These are phyloP conservation scores for Drosophila murphyi DNA, from an alignment of 1,140 invertebrate genomes.

Conservation along the genomic window DNA sequence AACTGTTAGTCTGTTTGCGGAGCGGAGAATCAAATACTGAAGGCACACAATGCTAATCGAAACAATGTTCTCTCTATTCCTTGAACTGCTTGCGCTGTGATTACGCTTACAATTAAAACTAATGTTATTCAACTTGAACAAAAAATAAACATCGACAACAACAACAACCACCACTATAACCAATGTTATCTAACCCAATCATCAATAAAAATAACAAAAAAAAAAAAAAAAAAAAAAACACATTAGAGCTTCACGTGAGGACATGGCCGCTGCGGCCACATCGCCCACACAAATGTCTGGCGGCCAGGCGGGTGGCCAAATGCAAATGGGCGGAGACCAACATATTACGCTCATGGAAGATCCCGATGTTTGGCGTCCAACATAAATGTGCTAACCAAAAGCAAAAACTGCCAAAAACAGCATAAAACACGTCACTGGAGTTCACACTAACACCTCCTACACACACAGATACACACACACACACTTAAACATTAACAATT, in stretches of 20 bases:
- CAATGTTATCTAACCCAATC: constrained; percentile 40
- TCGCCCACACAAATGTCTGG: constrained; percentile 87
- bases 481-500: constrained; percentile 36
- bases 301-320: constrained; percentile 85
- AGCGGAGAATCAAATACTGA: constrained; percentile 21
- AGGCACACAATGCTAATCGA: constrained; percentile 41
- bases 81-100: constrained; percentile 52
- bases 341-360: constrained; percentile 94
- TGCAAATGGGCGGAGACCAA: constrained; percentile 88
- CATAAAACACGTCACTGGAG: constrained; percentile 10
- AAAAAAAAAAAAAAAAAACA: constrained; percentile 25
- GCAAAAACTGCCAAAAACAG: constrained; percentile 68
- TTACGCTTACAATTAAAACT: constrained; percentile 43
- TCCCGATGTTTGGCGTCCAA: constrained; percentile 94
- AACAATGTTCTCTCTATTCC: constrained; percentile 44
- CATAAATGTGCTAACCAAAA: constrained; percentile 87
- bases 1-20: constrained; percentile 16
- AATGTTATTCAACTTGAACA: constrained; percentile 23
- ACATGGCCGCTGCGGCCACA: constrained; percentile 92
- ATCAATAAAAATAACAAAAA: constrained; percentile 18
- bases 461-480: constrained; percentile 32
- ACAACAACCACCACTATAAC: not conserved
- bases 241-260: constrained; percentile 90
- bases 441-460: not conserved
- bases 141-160: not conserved